phyloP scores from a whole-genome alignment of 2,888 invertebrate species.

The Gastrophysa polygoni region DNA sequence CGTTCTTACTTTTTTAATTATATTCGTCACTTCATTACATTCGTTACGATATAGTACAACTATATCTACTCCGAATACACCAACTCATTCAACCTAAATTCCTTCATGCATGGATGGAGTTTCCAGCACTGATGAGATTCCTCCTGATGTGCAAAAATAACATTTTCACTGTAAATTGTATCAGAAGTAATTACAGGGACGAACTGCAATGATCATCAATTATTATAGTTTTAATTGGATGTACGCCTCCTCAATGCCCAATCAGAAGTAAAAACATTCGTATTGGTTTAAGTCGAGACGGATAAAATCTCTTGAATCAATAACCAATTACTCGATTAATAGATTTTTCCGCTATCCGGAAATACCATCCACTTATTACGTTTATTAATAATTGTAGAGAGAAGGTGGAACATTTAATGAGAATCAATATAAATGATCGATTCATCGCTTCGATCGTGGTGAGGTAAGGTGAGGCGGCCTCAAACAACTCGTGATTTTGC shows the following conservation, averaged over 20 bases:
- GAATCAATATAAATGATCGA: too few relatives aligned
- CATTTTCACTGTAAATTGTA: neutral
- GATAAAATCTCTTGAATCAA: conserved; percentile 22
- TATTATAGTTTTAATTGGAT: conserved; percentile 41
- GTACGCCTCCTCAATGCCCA: conserved; percentile 40
- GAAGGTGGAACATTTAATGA: neutral
- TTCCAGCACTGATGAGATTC: too few relatives aligned
- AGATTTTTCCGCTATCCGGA: conserved; percentile 12
- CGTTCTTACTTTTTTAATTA: too few relatives aligned
- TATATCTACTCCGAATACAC: too few relatives aligned
- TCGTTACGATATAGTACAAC: too few relatives aligned
- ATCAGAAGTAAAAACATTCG: conserved; percentile 30
- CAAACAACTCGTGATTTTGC: too few relatives aligned
- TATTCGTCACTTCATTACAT: too few relatives aligned
- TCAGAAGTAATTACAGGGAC: conserved; percentile 25
- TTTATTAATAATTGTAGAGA: neutral
- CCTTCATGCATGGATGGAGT: too few relatives aligned
- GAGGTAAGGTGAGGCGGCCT: too few relatives aligned
- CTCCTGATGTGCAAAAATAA: neutral
- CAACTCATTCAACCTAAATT: too few relatives aligned
- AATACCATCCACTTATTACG: neutral
- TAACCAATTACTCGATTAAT: conserved; percentile 21
- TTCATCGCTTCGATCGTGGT: too few relatives aligned
- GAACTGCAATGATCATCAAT: conserved; percentile 31
- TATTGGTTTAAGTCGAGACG: conserved; percentile 17